These are phyloP conservation scores for Ischnura elegans DNA, from an alignment of 2,888 invertebrate genomes.

Conservation along the genomic window DNA sequence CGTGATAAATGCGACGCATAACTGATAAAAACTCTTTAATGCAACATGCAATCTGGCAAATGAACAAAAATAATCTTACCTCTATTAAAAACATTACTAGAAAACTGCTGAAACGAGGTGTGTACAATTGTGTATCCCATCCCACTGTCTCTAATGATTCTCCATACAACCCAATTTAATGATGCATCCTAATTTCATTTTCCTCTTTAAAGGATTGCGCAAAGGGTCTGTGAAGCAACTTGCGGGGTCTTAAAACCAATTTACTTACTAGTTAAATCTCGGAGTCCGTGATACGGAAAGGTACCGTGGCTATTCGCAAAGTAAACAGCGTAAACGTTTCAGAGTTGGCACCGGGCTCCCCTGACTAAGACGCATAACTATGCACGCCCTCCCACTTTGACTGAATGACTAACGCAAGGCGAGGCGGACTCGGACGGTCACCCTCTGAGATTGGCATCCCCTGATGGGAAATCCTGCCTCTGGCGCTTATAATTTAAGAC, in stretches of 20 bases:
- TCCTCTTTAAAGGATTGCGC: not conserved
- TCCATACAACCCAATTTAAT: too few species aligned
- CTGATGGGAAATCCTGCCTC: not conserved
- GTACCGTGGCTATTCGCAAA: not conserved
- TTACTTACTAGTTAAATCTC: not conserved
- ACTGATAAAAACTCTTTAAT: too few species aligned
- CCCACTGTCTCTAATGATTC: too few species aligned
- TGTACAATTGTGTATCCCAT: too few species aligned
- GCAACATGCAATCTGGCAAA: too few species aligned
- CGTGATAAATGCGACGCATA: too few species aligned
- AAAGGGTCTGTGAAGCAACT: not conserved
- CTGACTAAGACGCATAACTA: constrained; percentile 30
- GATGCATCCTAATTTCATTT: too few species aligned
- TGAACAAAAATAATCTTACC: too few species aligned
- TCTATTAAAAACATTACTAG: too few species aligned
- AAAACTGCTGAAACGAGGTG: too few species aligned
- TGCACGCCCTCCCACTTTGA: constrained; percentile 25
- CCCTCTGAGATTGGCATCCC: constrained; percentile 19
- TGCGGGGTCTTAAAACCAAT: not conserved
- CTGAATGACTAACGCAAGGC: constrained; percentile 21
- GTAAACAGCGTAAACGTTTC: constrained; percentile 13
- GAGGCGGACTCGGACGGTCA: not conserved
- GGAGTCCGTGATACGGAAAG: not conserved
- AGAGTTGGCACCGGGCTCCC: constrained; percentile 4
- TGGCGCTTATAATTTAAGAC: not conserved